phyloP scores from a whole-genome alignment of 2,113 vertebrate species.

The Micronycteris hirsuta region DNA sequence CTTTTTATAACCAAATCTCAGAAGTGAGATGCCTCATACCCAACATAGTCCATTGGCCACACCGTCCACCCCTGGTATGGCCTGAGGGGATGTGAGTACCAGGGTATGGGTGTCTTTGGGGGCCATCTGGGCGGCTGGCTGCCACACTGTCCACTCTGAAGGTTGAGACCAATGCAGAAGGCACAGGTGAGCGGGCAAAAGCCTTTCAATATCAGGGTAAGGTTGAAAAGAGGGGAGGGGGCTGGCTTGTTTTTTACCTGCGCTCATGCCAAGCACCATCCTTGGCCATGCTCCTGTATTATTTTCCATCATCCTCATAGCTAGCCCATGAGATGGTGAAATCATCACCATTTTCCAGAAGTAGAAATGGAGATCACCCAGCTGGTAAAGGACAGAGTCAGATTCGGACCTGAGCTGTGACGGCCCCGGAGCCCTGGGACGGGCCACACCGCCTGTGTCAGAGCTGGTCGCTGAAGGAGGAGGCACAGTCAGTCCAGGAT shows the following conservation, averaged over 20 bases:
- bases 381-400: accelerated
- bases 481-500: accelerated
- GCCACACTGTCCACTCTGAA: accelerated
- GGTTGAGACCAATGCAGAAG: no score
- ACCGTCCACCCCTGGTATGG: not conserved
- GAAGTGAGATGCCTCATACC: not conserved
- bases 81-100: not conserved
- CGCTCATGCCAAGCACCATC: no score
- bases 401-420: no score
- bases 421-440: not conserved
- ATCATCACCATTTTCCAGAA: not conserved
- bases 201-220: not conserved
- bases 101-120: not conserved
- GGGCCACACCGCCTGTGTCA: accelerated
- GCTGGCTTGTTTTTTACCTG: not conserved
- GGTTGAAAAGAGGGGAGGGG: no score
- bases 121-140: no score
- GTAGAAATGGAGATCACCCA: not conserved
- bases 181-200: not conserved
- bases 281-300: not conserved
- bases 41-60: not conserved
- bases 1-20: not conserved
- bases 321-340: not conserved
- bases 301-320: not conserved
- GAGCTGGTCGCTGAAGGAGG: accelerated